phyloP scores from a whole-genome alignment of 2,888 invertebrate species.

The Trypoxylon attenuatum region DNA sequence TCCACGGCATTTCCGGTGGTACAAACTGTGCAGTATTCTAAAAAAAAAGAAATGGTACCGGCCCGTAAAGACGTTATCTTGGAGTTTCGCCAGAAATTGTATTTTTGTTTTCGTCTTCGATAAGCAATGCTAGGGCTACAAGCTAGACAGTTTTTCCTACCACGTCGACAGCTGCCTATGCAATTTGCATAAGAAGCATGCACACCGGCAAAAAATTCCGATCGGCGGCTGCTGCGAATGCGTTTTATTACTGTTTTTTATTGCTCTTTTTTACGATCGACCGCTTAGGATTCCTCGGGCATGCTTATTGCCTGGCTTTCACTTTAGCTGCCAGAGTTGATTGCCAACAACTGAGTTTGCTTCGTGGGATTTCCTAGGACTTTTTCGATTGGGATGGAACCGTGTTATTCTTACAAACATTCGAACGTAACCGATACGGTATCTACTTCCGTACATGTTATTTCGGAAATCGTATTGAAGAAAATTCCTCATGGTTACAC shows the following conservation, averaged over 20 bases:
- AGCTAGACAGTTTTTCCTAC: conserved; percentile 51
- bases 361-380: neutral
- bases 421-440: no score
- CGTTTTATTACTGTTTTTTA: conserved; percentile 4
- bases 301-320: neutral
- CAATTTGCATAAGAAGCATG: conserved; percentile 61
- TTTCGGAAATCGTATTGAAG: no score
- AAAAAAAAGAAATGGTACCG: neutral
- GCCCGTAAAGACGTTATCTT: conserved; percentile 16
- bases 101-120: conserved; percentile 52
- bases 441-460: no score
- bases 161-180: conserved; percentile 52
- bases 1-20: no score
- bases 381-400: no score
- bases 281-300: neutral
- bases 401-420: no score
- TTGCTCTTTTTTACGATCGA: neutral
- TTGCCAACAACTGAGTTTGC: conserved; percentile 1
- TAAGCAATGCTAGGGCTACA: conserved; percentile 46
- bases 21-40: neutral
- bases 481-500: no score
- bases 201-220: no score
- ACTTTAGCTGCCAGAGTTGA: neutral
- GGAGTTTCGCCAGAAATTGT: conserved; percentile 53
- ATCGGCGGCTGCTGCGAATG: no score